Conservation (phyloP, 2,888 invertebrate species). For the Siphlonurus alternatus region DNA sequence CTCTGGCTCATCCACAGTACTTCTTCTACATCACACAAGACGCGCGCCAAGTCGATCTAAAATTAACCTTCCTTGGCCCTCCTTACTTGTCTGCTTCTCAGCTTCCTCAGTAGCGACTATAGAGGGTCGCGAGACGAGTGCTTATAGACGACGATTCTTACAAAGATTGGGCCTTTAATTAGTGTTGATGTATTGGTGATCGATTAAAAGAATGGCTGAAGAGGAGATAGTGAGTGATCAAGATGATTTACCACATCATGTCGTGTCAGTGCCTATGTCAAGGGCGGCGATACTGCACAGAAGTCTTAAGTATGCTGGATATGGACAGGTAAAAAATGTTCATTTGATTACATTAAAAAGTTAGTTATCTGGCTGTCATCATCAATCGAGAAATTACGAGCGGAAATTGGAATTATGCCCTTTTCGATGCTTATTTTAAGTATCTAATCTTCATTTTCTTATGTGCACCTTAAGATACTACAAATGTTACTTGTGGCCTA, state of each 20-base stretch:
- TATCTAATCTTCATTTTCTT: too few relatives aligned
- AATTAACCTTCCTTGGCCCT: background rate
- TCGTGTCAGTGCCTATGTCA: background rate
- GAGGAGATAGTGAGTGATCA: background rate
- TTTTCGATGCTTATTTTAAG: too few relatives aligned
- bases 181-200: too few relatives aligned
- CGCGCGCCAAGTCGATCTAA: background rate
- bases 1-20: too few relatives aligned
- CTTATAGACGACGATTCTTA: too few relatives aligned
- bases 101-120: background rate
- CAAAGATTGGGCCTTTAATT: too few relatives aligned
- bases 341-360: too few relatives aligned
- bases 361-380: too few relatives aligned
- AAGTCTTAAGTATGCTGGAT: background rate
- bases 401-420: background rate
- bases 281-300: background rate
- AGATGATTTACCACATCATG: background rate
- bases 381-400: too few relatives aligned
- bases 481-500: too few relatives aligned
- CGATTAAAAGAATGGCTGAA: background rate
- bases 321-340: background rate
- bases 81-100: background rate
- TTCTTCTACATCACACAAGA: too few relatives aligned
- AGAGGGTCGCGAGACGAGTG: background rate
- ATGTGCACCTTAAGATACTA: too few relatives aligned